Base-by-base conservation (phyloP, 2,113 vertebrate genomes). In the Indri indri region DNA sequence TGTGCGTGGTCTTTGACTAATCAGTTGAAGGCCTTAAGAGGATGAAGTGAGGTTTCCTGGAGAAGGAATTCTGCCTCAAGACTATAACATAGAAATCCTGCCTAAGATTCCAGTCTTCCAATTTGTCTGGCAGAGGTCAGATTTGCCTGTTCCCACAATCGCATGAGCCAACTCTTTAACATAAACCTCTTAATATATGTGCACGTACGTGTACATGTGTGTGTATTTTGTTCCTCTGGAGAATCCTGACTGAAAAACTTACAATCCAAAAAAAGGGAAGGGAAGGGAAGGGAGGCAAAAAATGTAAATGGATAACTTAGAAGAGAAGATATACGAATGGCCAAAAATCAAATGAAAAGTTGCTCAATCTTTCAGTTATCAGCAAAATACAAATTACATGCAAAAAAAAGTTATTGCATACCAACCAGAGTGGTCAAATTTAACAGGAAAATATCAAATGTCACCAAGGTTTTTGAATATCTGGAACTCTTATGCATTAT, bases 171-270 rank as follows among this genome's bases (percentile, higher is more conserved):
- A 5, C 6, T 87, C 23, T 3, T 20, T 76, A 54, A 57, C 16
- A 54, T 57, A 79, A 20, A 93, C 57, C 16, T 68, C 30, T 42
- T 79, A 45, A 6, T 25, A 6, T 74, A 12, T 25, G 1, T 42
- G 20, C 6, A 0, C 2, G 14, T 27, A 6, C n/a, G 13, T 0
- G 5, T 2, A 20, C 14, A 2, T 9, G 14, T 1, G 7, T 30
- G 16, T 54, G 47, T 8, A 45, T 47, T 20, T 25, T 50, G 16
- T 65, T 65, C n/a, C 20, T 22, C 30, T 45, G 16, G n/a, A 66
- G 22, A 66, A 77, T n/a, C 14, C 1, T 30, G 10, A 20, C 23
- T 8, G 17, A 87, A 22, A 37, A 71, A 37, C 37, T 40, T 25
- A 71, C 4, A 52, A 81, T 73, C 25, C 7, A 81, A 45, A 30